phyloP scores from a whole-genome alignment of 2,113 vertebrate genomes.

The Gallinago jamesoni region DNA sequence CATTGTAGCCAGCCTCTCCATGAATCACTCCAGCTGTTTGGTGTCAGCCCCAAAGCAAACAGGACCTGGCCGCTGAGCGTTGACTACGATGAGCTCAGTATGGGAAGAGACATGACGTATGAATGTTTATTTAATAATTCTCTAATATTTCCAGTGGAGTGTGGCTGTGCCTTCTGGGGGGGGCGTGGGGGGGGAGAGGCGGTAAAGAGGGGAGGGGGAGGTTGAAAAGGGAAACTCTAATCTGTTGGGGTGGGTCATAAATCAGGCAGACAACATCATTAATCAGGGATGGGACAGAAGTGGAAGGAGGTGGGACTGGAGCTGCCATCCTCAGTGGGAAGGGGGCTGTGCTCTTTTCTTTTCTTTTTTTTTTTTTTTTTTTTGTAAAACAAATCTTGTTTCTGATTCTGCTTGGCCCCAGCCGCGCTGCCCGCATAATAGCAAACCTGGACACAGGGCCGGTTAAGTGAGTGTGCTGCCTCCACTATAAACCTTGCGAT shows the following conservation, averaged over 20 bases:
- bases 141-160: slow-evolving; percentile 84
- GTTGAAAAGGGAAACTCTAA: slow-evolving; percentile 79
- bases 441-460: slow-evolving; percentile 19
- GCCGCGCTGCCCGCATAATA: background rate
- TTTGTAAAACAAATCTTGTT: slow-evolving; percentile 57
- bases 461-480: slow-evolving; percentile 28
- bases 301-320: slow-evolving; percentile 75
- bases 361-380: background rate
- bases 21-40: slow-evolving; percentile 91
- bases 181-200: background rate
- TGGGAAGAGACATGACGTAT: slow-evolving; percentile 86
- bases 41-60: slow-evolving; percentile 87
- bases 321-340: slow-evolving; percentile 51
- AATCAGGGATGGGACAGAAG: slow-evolving; percentile 83
- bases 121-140: slow-evolving; percentile 93
- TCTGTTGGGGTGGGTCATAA: slow-evolving; percentile 86
- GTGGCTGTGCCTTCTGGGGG: slow-evolving; percentile 64
- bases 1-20: slow-evolving; percentile 85
- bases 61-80: slow-evolving; percentile 74
- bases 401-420: background rate
- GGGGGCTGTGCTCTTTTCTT: slow-evolving; percentile 9
- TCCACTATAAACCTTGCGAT: slow-evolving; percentile 39
- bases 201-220: slow-evolving; percentile 46
- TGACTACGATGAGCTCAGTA: slow-evolving; percentile 82
- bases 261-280: slow-evolving; percentile 91